Conservation (phyloP, 2,797 vertebrate species). For the Gymnoscopelus microlampas region DNA sequence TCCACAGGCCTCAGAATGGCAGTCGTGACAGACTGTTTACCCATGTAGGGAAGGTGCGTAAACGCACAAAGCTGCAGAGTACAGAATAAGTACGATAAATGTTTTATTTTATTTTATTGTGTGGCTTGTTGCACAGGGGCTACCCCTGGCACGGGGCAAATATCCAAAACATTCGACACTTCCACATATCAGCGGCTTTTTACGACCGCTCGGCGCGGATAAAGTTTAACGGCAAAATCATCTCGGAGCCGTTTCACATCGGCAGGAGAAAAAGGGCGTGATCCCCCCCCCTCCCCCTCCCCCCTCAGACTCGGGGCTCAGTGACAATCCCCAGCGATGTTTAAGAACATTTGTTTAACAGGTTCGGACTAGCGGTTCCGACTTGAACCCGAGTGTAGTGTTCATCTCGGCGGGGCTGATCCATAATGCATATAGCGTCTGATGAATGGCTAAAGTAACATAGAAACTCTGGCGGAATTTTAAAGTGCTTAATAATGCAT, state of each 20-base stretch:
- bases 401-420: conserved; percentile 59
- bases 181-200: conserved; percentile 61
- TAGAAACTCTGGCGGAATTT: conserved; percentile 61
- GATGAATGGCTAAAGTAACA: conserved; percentile 67
- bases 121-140: conserved; percentile 43
- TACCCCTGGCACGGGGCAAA: conserved; percentile 34
- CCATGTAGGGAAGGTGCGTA: conserved; percentile 42
- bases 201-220: conserved; percentile 40
- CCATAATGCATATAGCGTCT: conserved; percentile 66
- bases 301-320: not conserved
- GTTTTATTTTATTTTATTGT: conserved; percentile 27
- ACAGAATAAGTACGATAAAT: conserved; percentile 60
- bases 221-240: conserved; percentile 57
- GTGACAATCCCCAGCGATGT: conserved; percentile 44
- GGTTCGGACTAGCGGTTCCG: conserved; percentile 38
- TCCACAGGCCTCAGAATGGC: conserved; percentile 9
- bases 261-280: conserved; percentile 23
- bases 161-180: conserved; percentile 56
- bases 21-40: conserved; percentile 2
- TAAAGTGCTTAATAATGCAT: conserved; percentile 73
- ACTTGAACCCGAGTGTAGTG: conserved; percentile 60
- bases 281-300: too few relatives aligned
- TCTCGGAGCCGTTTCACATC: conserved; percentile 25
- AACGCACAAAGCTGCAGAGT: conserved; percentile 45
- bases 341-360: conserved; percentile 62